Percentiles rank a stretch among this genome's conserved stretches.
These are phyloP conservation scores for Calidris pugnax DNA, from an alignment of 2,113 vertebrate genomes.

Conservation along the genomic window DNA sequence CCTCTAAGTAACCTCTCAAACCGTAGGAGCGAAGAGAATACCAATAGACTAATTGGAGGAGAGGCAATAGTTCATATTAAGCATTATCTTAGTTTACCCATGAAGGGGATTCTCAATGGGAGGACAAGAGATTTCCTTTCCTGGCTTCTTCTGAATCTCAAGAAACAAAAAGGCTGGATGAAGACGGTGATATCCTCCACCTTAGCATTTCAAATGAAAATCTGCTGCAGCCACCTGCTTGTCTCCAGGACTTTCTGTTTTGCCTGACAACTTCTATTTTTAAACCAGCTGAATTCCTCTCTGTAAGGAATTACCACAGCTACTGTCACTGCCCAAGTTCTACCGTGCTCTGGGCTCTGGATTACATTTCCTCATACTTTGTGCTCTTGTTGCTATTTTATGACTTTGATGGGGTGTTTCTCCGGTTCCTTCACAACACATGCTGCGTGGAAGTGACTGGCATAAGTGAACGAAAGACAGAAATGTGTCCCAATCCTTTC, in stretches of 20 bases:
- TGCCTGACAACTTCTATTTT: constrained; percentile 57
- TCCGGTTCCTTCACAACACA: neutral
- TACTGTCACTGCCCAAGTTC: neutral
- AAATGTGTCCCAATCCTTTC: neutral
- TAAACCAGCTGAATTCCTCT: constrained; percentile 4
- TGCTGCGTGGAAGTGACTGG: neutral
- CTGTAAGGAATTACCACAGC: neutral
- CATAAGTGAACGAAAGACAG: neutral
- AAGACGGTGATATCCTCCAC: neutral
- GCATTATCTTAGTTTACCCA: neutral
- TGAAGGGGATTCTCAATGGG: neutral
- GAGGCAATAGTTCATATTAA: neutral
- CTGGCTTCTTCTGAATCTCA: neutral
- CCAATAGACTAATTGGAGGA: neutral
- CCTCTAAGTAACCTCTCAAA: neutral
- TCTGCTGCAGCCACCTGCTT: constrained; percentile 21
- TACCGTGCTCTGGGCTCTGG: neutral
- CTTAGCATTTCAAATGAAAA: neutral
- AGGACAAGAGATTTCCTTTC: neutral
- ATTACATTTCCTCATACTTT: fast-evolving
- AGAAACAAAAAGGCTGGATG: neutral
- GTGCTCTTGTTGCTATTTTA: neutral
- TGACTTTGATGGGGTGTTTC: neutral
- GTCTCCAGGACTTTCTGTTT: constrained; percentile 9
- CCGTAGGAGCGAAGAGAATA: neutral